Evolutionary conservation across 2,888 invertebrate species (phyloP), one percentile per base, ranked within the genome.

Genomic region (Nymphalis c-album): DNA sequence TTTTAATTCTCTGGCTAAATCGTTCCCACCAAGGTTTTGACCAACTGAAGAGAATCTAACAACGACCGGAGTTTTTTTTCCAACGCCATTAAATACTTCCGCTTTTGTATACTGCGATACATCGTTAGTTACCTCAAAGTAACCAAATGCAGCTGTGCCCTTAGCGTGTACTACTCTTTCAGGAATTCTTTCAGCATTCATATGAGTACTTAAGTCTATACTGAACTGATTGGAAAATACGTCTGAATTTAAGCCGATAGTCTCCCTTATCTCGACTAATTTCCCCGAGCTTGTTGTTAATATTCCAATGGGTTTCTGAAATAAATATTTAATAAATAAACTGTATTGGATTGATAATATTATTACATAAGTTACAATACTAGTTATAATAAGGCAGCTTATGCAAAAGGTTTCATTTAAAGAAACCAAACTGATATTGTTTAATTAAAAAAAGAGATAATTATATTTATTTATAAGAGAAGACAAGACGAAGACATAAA

Each of bases 141-240:
- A 96, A 1, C 96, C 96, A 81, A 95, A 96, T 2, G 96, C 96
- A 18, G 96, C 97, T 50, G 95, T 96, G 69, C 98, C 98, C 88
- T 98, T 98, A 0, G 98, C 98, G 83, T 98, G 97, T 1, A 97
- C 97, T 0, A 97, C 96, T 75, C 98, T 93, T 82, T 98, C 98
- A 0, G 98, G 98, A 77, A 98, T 97, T 68, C 98, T 94, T 85
- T 98, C 98, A 31, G 96, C 92, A 80, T 95, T 94, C 77, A 97
- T 96, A 80, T 97, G 95, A 0, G 95, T 89, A 75, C 95, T 18
- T 63, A 69, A 58, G 55, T 80, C 81, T 20, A 78, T 17, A 57
- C 78, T 76, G 46, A 71, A 74, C 35, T 77, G 73, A 66, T 79
- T 83, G 3, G 73, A 71, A 40, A 81, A 80, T 3, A 80, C 63